Percentiles rank a stretch among this genome's conserved stretches.
These are phyloP conservation scores for Caenorhabditis imperialis DNA, from an alignment of 2,888 invertebrate genomes.

Conservation along the genomic window DNA sequence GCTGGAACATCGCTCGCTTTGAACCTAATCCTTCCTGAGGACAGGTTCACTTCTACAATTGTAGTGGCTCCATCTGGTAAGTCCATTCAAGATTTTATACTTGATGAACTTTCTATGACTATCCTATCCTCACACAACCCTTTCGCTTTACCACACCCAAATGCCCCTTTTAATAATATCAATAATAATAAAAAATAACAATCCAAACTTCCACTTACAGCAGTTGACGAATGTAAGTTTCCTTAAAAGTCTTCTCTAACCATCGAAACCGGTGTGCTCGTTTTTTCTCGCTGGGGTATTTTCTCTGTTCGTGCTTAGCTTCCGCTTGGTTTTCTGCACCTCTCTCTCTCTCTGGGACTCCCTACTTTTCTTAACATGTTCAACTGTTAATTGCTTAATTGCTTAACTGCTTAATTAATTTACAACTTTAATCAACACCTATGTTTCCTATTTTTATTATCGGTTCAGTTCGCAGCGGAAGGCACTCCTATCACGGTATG, in stretches of 20 bases:
- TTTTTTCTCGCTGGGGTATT: too few relatives aligned
- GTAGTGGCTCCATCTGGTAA: slow-evolving; percentile 76
- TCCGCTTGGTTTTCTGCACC: too few relatives aligned
- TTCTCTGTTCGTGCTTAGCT: too few relatives aligned
- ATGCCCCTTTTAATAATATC: slow-evolving; percentile 6
- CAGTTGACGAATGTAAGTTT: slow-evolving; percentile 61
- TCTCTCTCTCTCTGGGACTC: too few relatives aligned
- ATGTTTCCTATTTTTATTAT: too few relatives aligned
- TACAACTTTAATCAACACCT: too few relatives aligned
- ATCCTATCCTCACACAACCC: too few relatives aligned
- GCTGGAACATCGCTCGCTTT: slow-evolving; percentile 95
- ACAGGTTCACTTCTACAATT: slow-evolving; percentile 79
- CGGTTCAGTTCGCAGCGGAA: slow-evolving; percentile 48
- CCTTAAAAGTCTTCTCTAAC: slow-evolving; percentile 13
- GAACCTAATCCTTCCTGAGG: slow-evolving; percentile 86
- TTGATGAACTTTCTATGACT: not conserved
- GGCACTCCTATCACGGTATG: slow-evolving; percentile 43
- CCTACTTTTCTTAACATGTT: too few relatives aligned
- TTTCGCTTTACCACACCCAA: slow-evolving; percentile 6
- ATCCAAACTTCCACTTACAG: slow-evolving; percentile 41
- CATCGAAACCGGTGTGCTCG: too few relatives aligned
- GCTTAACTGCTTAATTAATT: too few relatives aligned
- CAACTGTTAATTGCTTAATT: too few relatives aligned
- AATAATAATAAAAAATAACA: too few relatives aligned
- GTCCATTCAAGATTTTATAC: slow-evolving; percentile 9